Evolutionary conservation across 2,113 vertebrate genomes (phyloP).

Genomic region (Neotragus moschatus): DNA sequence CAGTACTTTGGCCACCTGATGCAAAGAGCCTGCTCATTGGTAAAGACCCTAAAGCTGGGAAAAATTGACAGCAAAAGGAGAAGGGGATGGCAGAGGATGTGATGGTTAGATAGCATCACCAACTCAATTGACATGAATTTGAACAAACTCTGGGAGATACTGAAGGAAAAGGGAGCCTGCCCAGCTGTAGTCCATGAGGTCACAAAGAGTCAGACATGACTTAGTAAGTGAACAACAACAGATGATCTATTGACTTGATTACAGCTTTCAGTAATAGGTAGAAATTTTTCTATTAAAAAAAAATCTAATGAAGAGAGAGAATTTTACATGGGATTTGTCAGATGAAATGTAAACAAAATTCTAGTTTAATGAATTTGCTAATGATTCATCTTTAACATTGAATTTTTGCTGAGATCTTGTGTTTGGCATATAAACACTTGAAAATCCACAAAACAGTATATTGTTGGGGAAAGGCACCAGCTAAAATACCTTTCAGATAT

Average conservation of each 20-base stretch:
- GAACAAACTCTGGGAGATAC: not conserved
- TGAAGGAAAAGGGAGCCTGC: not conserved
- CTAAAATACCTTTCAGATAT: not conserved
- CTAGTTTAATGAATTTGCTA: not conserved
- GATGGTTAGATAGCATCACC: not conserved
- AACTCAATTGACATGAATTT: not conserved
- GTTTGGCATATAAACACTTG: not conserved
- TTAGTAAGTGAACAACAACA: not conserved
- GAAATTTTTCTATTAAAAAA: not conserved
- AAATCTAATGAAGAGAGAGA: not conserved
- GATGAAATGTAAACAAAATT: not conserved
- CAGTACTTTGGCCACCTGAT: not conserved
- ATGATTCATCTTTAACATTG: not conserved
- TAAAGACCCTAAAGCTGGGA: not conserved
- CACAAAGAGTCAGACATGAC: not conserved
- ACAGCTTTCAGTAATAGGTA: not conserved
- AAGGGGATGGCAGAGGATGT: not conserved
- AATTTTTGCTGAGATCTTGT: not conserved
- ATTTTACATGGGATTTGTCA: not conserved
- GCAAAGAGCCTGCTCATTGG: not conserved
- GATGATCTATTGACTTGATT: not conserved
- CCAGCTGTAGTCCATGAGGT: not conserved
- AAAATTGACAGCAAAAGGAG: not conserved
- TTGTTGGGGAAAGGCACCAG: not conserved
- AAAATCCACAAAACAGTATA: not conserved